Conservation (phyloP, 2,113 vertebrate genomes). For the Notothenia coriiceps region DNA sequence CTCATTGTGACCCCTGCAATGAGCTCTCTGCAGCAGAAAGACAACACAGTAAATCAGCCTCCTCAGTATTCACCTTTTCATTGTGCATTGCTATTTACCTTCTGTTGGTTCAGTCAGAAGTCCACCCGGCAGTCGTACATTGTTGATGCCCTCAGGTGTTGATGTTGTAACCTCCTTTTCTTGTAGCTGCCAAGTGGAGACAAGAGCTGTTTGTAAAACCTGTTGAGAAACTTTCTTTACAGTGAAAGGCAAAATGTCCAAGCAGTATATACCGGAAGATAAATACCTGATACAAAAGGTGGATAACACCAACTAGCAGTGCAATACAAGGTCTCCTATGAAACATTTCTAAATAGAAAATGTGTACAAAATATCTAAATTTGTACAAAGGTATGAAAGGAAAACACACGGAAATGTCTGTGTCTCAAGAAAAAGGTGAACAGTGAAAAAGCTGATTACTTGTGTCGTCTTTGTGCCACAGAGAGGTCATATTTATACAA, state of each 20-base stretch:
- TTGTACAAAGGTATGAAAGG: too few species aligned
- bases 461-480: too few species aligned
- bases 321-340: too few species aligned
- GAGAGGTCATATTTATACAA: too few species aligned
- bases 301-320: too few species aligned
- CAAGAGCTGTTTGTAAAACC: neutral
- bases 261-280: neutral
- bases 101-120: neutral
- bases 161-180: neutral
- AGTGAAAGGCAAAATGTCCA: neutral
- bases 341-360: too few species aligned
- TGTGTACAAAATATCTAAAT: too few species aligned
- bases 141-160: neutral
- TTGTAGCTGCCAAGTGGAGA: neutral
- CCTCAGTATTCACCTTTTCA: neutral
- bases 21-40: conserved; percentile 8
- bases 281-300: neutral
- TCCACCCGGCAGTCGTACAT: neutral
- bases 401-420: too few species aligned
- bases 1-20: neutral
- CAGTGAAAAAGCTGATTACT: too few species aligned
- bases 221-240: neutral
- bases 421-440: too few species aligned
- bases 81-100: neutral
- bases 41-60: neutral